phyloP scores from a whole-genome alignment of 2,797 vertebrate genomes.

The Lophura swinhoii region DNA sequence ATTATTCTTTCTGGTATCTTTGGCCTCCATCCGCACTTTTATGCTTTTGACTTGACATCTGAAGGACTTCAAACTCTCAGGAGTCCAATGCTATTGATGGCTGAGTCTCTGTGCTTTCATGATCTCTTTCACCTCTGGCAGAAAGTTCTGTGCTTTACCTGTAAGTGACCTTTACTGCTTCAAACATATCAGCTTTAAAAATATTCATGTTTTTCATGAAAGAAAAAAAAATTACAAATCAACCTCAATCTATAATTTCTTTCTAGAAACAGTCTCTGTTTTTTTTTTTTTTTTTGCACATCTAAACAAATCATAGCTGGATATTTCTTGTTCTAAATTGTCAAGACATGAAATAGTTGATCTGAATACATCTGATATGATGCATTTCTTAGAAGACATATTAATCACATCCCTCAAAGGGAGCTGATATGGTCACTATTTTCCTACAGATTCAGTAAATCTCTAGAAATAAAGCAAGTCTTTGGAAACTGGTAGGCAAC shows the following conservation, averaged over 20 bases:
- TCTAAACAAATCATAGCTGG: neutral
- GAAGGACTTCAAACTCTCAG: neutral
- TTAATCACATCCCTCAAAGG: neutral
- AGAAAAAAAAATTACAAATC: neutral
- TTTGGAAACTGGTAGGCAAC: neutral
- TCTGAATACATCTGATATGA: neutral
- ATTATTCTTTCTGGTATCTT: conserved; percentile 19
- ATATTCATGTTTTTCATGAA: neutral
- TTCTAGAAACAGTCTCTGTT: neutral
- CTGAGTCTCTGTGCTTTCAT: neutral
- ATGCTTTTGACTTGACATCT: conserved; percentile 32
- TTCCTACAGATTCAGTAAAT: neutral
- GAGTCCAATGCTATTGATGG: neutral
- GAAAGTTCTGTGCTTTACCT: neutral
- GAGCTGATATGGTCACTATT: neutral
- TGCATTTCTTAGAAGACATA: neutral
- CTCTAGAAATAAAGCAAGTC: neutral
- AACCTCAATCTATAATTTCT: neutral
- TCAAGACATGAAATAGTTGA: neutral
- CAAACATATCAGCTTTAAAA: neutral
- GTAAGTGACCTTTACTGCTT: neutral
- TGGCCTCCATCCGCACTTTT: neutral
- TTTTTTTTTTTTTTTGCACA: neutral
- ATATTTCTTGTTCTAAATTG: neutral
- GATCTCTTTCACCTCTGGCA: neutral